Conservation (phyloP, 2,888 invertebrate species). For the Antheraea assamensis region DNA sequence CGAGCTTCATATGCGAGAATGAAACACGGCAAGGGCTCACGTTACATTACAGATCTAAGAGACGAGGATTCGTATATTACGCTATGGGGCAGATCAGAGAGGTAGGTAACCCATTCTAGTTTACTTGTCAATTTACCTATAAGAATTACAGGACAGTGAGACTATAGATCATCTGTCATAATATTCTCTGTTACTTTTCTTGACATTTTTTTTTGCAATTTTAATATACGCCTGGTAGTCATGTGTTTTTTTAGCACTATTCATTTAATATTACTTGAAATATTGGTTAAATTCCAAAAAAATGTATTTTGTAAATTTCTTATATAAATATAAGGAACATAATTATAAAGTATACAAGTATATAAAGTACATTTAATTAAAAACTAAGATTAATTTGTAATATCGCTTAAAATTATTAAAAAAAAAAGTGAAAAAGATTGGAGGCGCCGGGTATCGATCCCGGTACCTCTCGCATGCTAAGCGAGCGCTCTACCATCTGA, state of each 20-base stretch:
- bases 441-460: constrained; percentile 83
- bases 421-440: constrained; percentile 37
- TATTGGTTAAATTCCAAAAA: no score
- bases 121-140: background rate
- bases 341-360: no score
- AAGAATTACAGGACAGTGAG: background rate
- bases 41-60: constrained; percentile 95
- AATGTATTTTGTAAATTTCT: no score
- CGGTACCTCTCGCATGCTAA: constrained; percentile 83
- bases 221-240: no score
- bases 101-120: constrained; percentile 62
- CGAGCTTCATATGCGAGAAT: constrained; percentile 98
- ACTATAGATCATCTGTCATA: no score
- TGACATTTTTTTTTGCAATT: no score
- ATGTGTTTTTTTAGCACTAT: no score
- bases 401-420: background rate
- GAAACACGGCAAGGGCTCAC: constrained; percentile 96
- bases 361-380: no score
- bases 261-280: no score
- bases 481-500: constrained; percentile 83
- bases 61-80: constrained; percentile 97
- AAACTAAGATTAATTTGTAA: background rate
- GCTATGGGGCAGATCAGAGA: constrained; percentile 98
- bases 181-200: no score
- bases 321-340: no score